Evolutionary conservation across 2,113 vertebrate species (phyloP).

Genomic region (Zingel zingel): DNA sequence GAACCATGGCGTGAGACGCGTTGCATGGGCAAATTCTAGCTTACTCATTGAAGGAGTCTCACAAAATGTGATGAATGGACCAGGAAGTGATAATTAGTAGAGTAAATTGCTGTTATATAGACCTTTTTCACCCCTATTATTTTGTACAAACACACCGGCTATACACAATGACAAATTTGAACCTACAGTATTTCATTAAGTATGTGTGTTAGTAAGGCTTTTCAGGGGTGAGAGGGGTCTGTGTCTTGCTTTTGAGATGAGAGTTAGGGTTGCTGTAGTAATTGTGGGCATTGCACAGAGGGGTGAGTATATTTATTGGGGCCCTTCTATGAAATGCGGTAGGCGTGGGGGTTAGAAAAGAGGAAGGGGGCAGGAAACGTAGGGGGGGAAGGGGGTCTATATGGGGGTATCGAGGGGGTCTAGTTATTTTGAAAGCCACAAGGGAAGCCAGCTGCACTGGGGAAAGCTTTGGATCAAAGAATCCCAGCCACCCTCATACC

Average conservation of each 20-base stretch:
- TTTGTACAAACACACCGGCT: conserved; percentile 35
- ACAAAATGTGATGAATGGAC: conserved; percentile 68
- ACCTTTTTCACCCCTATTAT: conserved; percentile 48
- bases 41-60: conserved; percentile 38
- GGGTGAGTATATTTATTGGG: conserved; percentile 77
- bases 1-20: conserved; percentile 47
- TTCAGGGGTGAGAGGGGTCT: neutral
- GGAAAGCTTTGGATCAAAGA: conserved; percentile 81
- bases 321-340: conserved; percentile 75
- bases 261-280: conserved; percentile 39
- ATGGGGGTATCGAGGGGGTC: conserved; percentile 63
- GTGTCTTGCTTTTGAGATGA: conserved; percentile 47
- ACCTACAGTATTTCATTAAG: conserved; percentile 32
- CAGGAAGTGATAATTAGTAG: conserved; percentile 73
- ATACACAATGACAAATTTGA: conserved; percentile 37
- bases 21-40: conserved; percentile 39
- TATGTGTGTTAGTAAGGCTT: conserved; percentile 28
- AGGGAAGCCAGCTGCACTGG: conserved; percentile 78
- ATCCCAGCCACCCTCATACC: conserved; percentile 62
- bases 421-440: conserved; percentile 79
- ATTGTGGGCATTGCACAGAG: conserved; percentile 62
- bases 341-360: conserved; percentile 65
- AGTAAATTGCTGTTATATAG: conserved; percentile 67
- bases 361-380: conserved; percentile 73
- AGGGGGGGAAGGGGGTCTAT: conserved; percentile 49